Evolutionary conservation across 2,888 invertebrate species (phyloP).

Genomic region (Hyppa rectilinea): DNA sequence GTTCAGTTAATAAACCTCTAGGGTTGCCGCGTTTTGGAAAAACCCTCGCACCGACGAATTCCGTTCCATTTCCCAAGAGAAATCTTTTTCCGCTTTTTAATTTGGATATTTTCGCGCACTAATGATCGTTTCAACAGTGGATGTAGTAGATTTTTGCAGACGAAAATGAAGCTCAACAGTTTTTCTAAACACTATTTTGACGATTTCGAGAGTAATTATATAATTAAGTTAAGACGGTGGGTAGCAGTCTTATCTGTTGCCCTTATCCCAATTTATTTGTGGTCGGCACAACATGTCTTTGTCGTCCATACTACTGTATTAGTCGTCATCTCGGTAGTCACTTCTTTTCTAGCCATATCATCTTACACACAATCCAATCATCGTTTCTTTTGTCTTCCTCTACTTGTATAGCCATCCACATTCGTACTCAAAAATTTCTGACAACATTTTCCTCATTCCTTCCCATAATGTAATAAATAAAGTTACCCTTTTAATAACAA

Average conservation of each 20-base stretch:
- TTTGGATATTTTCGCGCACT: conserved; percentile 56
- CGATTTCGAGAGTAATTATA: background rate
- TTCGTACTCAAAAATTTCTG: too few relatives aligned
- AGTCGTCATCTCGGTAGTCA: too few relatives aligned
- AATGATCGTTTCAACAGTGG: conserved; percentile 38
- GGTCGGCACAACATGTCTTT: too few relatives aligned
- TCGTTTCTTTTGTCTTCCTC: too few relatives aligned
- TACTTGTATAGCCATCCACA: too few relatives aligned
- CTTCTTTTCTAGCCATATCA: too few relatives aligned
- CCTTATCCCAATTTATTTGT: too few relatives aligned
- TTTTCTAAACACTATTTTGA: conserved; percentile 1
- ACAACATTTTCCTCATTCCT: too few relatives aligned
- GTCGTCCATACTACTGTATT: too few relatives aligned
- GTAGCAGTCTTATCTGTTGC: too few relatives aligned
- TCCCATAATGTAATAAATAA: too few relatives aligned
- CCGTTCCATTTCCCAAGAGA: conserved; percentile 48
- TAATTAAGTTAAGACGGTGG: background rate
- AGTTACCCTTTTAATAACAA: background rate
- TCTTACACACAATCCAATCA: too few relatives aligned
- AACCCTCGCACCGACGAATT: conserved; percentile 25
- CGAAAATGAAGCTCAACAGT: background rate
- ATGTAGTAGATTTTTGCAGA: background rate
- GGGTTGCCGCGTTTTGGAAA: conserved; percentile 21
- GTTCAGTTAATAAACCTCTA: conserved; percentile 15
- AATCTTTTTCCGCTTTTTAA: conserved; percentile 59